Base-by-base conservation (phyloP, 2,888 invertebrate species). In the Lydus trimaculatus region DNA sequence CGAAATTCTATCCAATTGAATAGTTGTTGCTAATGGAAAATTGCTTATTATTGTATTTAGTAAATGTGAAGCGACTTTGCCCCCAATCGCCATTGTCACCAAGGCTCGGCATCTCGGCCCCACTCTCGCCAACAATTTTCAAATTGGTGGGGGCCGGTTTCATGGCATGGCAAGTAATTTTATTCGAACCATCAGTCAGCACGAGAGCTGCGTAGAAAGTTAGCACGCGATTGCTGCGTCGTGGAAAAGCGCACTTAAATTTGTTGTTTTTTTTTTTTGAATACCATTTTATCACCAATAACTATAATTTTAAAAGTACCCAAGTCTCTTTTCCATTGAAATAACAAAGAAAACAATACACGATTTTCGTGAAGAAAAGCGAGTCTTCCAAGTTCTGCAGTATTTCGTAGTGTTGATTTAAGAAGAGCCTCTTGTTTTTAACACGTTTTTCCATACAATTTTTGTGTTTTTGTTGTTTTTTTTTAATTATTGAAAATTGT, bases 371-470 rank as follows among this genome's bases (percentile, higher is more conserved):
- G 4, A 11, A 36, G 7, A 67, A 65, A 73, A 77, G 81, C 82
- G 82, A 81, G 82, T 81, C 80, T 80, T 80, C 81, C 80, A 56
- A 75, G 76, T 75, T 74, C 67, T 76, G 80, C 80, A 79, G 80
- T 77, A 80, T 75, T 70, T 77, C 80, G 79, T 72, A 73, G 81
- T 80, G 79, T 79, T 76, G 56, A 56, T 56, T 56, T 56, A 23
- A 56, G 23, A 56, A 25, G 25, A 25, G 15, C 56, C 13, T 7
- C 7, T 56, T 13, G 23, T 23, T 76, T 75, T 72, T 68, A 72
- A 72, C 73, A 70, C n/a, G 25, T 66, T 48, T 67, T 52, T 31
- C 36, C 33, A 62, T 63, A 70, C 66, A 71, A 72, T 71, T 58
- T 20, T 64, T 72, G 65, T 59, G 64, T 63, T 59, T 56, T 9